These are phyloP conservation scores for Lota lota DNA, from an alignment of 2,113 vertebrate genomes.

Conservation along the genomic window DNA sequence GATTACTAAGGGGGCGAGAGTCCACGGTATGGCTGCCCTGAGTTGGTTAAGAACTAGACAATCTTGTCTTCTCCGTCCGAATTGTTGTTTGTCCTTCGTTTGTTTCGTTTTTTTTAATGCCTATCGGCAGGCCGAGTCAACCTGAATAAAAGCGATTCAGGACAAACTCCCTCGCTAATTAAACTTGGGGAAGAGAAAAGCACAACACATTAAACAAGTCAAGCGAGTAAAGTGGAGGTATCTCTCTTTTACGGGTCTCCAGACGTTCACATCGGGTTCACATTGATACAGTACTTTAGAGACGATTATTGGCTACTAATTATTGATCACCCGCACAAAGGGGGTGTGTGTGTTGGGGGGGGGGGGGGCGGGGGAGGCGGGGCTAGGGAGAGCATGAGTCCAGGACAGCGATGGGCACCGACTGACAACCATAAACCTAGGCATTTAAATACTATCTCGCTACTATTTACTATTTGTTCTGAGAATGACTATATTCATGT, in stretches of 20 bases:
- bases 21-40: no score
- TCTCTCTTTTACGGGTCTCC: constrained; percentile 38
- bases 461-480: constrained; percentile 75
- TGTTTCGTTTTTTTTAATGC: no score
- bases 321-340: constrained; percentile 72
- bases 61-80: no score
- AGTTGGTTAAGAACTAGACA: no score
- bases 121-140: no score
- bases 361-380: constrained; percentile 58
- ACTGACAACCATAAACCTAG: constrained; percentile 77
- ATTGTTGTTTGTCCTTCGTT: no score
- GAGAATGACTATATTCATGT: constrained; percentile 64
- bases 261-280: constrained; percentile 33
- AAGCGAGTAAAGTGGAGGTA: constrained; percentile 1
- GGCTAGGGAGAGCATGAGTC: constrained; percentile 41
- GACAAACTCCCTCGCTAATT: no score
- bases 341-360: no score
- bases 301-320: constrained; percentile 66
- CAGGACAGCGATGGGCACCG: constrained; percentile 34
- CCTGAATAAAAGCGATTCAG: no score
- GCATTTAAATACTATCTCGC: constrained; percentile 78
- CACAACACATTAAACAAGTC: not conserved
- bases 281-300: constrained; percentile 77
- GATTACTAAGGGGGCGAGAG: no score
- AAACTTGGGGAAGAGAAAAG: not conserved